These are phyloP conservation scores for Dendrolimus houi DNA, from an alignment of 2,888 invertebrate genomes.

Conservation along the genomic window DNA sequence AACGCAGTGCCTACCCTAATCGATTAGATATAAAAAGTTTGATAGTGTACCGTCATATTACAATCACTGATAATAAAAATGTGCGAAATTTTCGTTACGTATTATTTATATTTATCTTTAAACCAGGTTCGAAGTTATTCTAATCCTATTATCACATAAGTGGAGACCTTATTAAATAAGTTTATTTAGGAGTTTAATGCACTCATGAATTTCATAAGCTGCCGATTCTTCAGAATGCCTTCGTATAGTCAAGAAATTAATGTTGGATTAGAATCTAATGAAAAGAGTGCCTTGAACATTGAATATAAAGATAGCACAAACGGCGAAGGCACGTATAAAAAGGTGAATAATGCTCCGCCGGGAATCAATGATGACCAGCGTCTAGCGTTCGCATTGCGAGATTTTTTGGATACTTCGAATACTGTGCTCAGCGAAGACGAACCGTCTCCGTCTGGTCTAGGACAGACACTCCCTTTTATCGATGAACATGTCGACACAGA, in stretches of 20 bases:
- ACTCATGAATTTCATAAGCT: slow-evolving; percentile 26
- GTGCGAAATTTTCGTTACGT: slow-evolving; percentile 33
- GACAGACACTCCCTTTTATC: slow-evolving; percentile 49
- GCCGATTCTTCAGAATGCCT: slow-evolving; percentile 47
- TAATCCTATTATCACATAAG: not conserved
- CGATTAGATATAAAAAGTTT: slow-evolving; percentile 33
- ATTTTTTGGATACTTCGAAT: slow-evolving; percentile 45
- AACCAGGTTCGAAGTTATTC: not conserved
- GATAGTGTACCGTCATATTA: slow-evolving; percentile 33
- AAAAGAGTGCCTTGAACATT: slow-evolving; percentile 39
- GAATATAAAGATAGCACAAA: slow-evolving; percentile 38
- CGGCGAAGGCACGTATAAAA: slow-evolving; percentile 27
- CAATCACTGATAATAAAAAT: slow-evolving; percentile 37
- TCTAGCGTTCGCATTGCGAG: slow-evolving; percentile 53
- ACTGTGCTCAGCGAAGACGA: slow-evolving; percentile 28
- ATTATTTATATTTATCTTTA: slow-evolving; percentile 15
- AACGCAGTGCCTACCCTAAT: slow-evolving; percentile 30
- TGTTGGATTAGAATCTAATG: slow-evolving; percentile 55
- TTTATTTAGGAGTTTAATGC: slow-evolving; percentile 8
- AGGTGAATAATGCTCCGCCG: slow-evolving; percentile 34
- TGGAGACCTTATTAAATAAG: not conserved
- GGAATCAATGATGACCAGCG: slow-evolving; percentile 50
- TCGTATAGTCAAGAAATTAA: slow-evolving; percentile 61
- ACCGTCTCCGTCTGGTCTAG: slow-evolving; percentile 37
- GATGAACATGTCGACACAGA: slow-evolving; percentile 49